Percentiles rank a stretch among this genome's conserved stretches.
Conservation (phyloP, 2,888 invertebrate genomes). For the Drosophila helvetica region DNA sequence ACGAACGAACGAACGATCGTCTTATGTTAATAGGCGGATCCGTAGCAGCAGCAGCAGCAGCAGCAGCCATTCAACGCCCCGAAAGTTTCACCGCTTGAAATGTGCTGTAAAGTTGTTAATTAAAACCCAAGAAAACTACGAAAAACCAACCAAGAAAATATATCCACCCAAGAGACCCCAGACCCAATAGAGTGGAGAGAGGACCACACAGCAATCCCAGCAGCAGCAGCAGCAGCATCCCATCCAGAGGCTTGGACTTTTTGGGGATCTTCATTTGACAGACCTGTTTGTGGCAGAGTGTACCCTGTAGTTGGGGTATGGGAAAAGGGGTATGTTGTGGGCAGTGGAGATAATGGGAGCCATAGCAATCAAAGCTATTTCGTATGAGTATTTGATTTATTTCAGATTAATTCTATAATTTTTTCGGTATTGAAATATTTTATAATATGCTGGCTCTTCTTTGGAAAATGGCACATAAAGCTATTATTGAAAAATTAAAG, state of each 20-base stretch:
- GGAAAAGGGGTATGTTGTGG: no score
- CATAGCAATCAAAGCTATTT: no score
- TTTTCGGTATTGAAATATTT: no score
- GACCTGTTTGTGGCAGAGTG: constrained; percentile 22
- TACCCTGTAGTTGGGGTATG: neutral
- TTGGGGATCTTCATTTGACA: constrained; percentile 37
- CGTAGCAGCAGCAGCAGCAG: neutral
- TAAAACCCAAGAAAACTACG: constrained; percentile 63
- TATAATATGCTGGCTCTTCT: no score
- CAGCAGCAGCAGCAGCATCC: constrained; percentile 13
- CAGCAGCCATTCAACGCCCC: constrained; percentile 46
- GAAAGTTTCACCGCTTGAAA: constrained; percentile 76
- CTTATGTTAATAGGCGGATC: constrained; percentile 73
- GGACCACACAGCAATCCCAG: constrained; percentile 50
- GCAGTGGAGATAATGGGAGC: no score
- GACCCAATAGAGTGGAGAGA: constrained; percentile 27
- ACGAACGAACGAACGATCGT: constrained; percentile 52
- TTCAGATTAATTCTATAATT: no score
- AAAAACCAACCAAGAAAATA: constrained; percentile 46
- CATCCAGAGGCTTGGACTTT: constrained; percentile 19
- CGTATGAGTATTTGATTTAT: no score
- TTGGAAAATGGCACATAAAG: no score
- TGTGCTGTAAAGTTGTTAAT: constrained; percentile 77
- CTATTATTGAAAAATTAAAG: no score
- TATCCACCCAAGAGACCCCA: constrained; percentile 42